Percentiles rank a stretch among this genome's conserved stretches.
phyloP scores from a whole-genome alignment of 2,797 vertebrate species.

The Nyctibius grandis region DNA sequence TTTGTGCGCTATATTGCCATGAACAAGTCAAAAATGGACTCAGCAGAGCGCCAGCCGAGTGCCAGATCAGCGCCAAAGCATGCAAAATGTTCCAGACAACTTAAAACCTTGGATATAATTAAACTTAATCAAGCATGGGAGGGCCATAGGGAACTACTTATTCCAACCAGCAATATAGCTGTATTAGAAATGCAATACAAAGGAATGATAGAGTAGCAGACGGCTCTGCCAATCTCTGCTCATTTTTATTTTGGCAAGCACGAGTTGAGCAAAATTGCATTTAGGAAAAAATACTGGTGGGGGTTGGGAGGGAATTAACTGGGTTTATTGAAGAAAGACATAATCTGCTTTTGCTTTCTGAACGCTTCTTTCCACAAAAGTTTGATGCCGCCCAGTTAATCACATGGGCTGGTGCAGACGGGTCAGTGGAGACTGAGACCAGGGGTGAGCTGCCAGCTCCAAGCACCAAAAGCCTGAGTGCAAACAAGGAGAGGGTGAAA shows the following conservation, averaged over 20 bases:
- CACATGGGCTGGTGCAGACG: not conserved
- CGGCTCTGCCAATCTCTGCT: not conserved
- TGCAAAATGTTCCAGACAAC: slow-evolving; percentile 20
- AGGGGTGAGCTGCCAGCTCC: not conserved
- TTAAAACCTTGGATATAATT: slow-evolving; percentile 5
- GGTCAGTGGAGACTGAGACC: not conserved
- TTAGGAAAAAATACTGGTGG: not conserved
- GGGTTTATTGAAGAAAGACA: not conserved
- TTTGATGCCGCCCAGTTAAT: not conserved
- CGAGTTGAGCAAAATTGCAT: not conserved
- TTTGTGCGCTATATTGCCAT: not conserved
- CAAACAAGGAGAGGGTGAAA: not conserved
- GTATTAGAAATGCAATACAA: not conserved
- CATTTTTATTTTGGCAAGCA: not conserved
- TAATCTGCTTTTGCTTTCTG: not conserved
- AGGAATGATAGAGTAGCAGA: not conserved
- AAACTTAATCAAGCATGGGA: not conserved
- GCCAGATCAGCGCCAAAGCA: slow-evolving; percentile 1
- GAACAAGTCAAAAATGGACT: not conserved
- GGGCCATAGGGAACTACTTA: not conserved
- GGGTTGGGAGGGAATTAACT: not conserved
- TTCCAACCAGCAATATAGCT: not conserved
- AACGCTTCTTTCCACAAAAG: not conserved
- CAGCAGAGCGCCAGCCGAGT: not conserved
- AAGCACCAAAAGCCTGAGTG: not conserved